A percentile compares a stretch with the other conserved stretches of the same genome.
Conservation (phyloP, 2,888 invertebrate species). For the Anthophora plumipes region DNA sequence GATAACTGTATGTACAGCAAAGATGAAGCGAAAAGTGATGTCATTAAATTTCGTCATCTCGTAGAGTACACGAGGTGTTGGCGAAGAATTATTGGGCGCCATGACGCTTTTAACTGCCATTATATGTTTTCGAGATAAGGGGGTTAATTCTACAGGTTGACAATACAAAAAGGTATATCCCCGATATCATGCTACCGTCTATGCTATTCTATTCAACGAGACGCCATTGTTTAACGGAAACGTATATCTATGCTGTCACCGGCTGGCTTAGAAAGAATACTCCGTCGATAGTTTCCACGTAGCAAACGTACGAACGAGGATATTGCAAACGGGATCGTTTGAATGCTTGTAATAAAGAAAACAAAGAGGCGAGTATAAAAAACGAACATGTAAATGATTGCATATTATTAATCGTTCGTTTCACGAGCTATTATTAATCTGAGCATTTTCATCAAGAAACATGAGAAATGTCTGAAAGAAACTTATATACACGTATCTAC, state of each 20-base stretch:
- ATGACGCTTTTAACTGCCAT: neutral
- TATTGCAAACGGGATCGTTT: neutral
- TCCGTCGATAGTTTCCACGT: neutral
- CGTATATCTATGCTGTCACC: constrained; percentile 31
- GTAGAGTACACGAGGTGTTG: neutral
- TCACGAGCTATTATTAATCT: no score
- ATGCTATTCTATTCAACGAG: constrained; percentile 5
- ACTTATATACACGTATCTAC: no score
- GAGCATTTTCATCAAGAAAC: no score
- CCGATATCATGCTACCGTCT: constrained; percentile 19
- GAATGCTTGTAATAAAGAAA: neutral
- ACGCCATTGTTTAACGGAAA: constrained; percentile 33
- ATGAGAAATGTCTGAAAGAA: no score
- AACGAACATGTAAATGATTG: neutral
- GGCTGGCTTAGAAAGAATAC: constrained; percentile 10
- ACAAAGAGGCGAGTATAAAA: neutral
- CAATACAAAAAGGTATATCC: constrained; percentile 36
- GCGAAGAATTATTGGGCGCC: constrained; percentile 7
- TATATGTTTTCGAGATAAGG: constrained; percentile 11
- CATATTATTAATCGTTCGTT: no score
- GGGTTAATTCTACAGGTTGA: constrained; percentile 41
- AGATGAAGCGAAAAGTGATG: neutral
- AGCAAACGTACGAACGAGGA: constrained; percentile 1
- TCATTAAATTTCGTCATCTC: neutral
- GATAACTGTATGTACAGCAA: no score